These are phyloP conservation scores for Anthopleura xanthogrammica DNA, from an alignment of 92 coral and sea anemone genomes.

Conservation along the genomic window DNA sequence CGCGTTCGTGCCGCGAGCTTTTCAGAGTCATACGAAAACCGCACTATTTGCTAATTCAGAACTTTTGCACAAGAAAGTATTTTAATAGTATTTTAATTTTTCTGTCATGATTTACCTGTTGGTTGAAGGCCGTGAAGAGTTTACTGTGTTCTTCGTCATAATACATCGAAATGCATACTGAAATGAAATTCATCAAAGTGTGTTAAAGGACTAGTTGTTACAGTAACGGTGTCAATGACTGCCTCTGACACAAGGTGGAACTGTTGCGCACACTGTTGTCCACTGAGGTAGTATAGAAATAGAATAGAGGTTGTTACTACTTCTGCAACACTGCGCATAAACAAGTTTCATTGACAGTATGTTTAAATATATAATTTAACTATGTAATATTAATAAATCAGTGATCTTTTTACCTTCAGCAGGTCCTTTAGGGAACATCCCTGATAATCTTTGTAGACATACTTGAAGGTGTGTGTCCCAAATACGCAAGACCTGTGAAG, in stretches of 20 bases:
- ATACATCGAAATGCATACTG: slow-evolving; percentile 86
- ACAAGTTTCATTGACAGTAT: too few species aligned
- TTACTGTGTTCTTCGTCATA: slow-evolving; percentile 94
- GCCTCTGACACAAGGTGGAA: too few species aligned
- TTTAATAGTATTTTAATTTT: neutral
- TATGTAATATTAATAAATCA: too few species aligned
- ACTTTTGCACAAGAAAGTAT: neutral
- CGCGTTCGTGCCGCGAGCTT: too few species aligned
- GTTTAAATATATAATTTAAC: too few species aligned
- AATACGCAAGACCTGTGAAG: slow-evolving; percentile 77
- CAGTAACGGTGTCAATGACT: too few species aligned
- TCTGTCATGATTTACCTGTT: slow-evolving; percentile 56
- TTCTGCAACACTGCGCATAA: too few species aligned
- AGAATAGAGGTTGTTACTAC: too few species aligned
- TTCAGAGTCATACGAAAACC: too few species aligned
- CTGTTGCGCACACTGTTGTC: too few species aligned
- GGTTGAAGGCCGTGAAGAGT: slow-evolving; percentile 93
- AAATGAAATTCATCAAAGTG: neutral
- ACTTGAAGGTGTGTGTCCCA: slow-evolving; percentile 99
- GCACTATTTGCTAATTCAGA: neutral
- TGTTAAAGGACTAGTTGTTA: neutral
- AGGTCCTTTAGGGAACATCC: slow-evolving; percentile 98
- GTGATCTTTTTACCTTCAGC: slow-evolving; percentile 54
- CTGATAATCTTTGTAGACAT: slow-evolving; percentile 95
- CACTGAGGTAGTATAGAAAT: too few species aligned